Evolutionary conservation across 2,113 vertebrate species (phyloP), one percentile per base, ranked within the genome.

Genomic region (Fulica atra): DNA sequence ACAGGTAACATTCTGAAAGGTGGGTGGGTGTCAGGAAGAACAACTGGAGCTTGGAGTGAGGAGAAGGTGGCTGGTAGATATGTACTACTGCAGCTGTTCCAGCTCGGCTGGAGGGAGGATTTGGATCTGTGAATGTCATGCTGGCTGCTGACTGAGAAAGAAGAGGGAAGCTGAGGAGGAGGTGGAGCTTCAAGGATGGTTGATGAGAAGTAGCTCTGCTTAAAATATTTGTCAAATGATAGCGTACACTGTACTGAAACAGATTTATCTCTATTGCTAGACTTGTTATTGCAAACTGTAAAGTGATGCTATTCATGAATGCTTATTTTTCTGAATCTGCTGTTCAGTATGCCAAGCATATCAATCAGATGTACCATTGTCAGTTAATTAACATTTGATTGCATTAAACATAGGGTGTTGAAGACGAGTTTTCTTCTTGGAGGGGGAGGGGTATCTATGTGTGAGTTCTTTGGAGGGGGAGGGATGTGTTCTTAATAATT

Each of bases 341-440:
- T 78, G n/a, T 83, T 95, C 93, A 70, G 74, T 94, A 90, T 81
- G 90, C 92, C 82, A 93, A 83, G 86, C 88, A 96, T 92, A 88
- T 96, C 93, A 96, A 96, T 96, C 95, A 95, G 95, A 81, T 88
- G 86, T 83, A 64, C 88, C 81, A 88, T 90, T 95, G 95, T 92
- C 93, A 95, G 90, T 83, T 95, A 96, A 95, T 97, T 97, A 95
- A 92, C 90, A 93, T 96, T 86, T 95, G 90, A 96, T 97, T 97
- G 81, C 93, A 89, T 88, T 95, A 96, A 95, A 93, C 77, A 92
- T 50, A 78, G 93, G 48, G 54, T 93, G 89, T 77, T 88, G 51
- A 77, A 94, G 66, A 91, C 66, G 63, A 89, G 80, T 56, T 92
- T 96, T 88, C 56, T 93, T 84, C 71, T 92, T 1, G 0, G 38